Percentiles rank a stretch among this genome's conserved stretches.
Conservation (phyloP, 2,888 invertebrate genomes). For the Anthophora plumipes region DNA sequence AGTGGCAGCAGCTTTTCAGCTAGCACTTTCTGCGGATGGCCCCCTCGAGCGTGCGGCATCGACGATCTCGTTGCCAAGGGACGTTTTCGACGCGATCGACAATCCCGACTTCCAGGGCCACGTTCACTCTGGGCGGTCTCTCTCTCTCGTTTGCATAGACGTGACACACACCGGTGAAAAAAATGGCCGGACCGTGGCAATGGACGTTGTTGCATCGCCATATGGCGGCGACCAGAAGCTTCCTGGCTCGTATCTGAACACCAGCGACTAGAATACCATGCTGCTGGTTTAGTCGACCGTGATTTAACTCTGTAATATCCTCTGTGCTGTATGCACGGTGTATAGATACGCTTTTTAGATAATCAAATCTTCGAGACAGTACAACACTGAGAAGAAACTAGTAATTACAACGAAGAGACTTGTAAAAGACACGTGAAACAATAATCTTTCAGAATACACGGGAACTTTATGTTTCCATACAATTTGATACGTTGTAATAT, state of each 20-base stretch:
- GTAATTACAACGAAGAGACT: no score
- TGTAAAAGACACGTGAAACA: no score
- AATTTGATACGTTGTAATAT: no score
- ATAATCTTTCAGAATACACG: no score
- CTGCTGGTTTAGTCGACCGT: slow-evolving; percentile 15
- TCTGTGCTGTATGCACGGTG: neutral
- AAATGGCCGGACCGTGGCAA: slow-evolving; percentile 42
- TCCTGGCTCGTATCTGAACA: slow-evolving; percentile 44
- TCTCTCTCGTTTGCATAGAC: slow-evolving; percentile 66
- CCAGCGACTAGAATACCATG: neutral
- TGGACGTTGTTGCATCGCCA: slow-evolving; percentile 53
- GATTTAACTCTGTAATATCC: slow-evolving; percentile 18
- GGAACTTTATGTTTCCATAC: no score
- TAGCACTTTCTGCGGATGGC: slow-evolving; percentile 64
- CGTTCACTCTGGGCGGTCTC: slow-evolving; percentile 38
- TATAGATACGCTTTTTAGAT: no score
- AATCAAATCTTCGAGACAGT: no score
- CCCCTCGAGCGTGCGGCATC: slow-evolving; percentile 47
- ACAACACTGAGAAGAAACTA: no score
- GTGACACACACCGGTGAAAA: slow-evolving; percentile 35
- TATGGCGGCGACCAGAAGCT: slow-evolving; percentile 54
- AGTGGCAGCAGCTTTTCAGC: slow-evolving; percentile 52
- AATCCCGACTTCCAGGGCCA: slow-evolving; percentile 56
- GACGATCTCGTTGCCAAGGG: slow-evolving; percentile 66
- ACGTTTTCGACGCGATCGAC: slow-evolving; percentile 68